Evolutionary conservation across 64 coral and sea anemone genomes (phyloP).

Genomic region (Orbicella faveolata): DNA sequence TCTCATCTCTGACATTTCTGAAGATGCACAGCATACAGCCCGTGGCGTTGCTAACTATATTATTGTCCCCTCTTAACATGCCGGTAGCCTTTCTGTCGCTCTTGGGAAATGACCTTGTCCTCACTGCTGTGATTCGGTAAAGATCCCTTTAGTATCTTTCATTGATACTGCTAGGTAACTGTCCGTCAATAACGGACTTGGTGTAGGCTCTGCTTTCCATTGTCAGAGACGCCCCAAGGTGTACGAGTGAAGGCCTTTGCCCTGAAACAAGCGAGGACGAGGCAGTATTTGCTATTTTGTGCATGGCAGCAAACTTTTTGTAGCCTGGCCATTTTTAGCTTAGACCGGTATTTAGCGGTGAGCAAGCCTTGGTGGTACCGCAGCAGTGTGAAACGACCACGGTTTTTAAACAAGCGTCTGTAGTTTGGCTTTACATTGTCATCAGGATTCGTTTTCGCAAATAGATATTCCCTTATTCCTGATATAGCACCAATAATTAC

Average conservation of each 20-base stretch:
- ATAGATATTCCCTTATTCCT: too few relatives aligned
- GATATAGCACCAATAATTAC: background rate
- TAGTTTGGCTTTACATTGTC: background rate
- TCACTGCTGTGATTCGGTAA: background rate
- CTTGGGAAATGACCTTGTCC: background rate
- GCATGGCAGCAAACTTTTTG: background rate
- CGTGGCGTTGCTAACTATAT: background rate
- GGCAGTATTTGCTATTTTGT: background rate
- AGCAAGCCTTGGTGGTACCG: background rate
- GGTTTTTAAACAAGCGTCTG: too few relatives aligned
- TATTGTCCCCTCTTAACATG: background rate
- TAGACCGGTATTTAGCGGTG: background rate
- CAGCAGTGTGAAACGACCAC: background rate
- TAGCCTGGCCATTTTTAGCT: background rate
- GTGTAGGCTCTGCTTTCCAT: background rate
- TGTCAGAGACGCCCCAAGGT: background rate
- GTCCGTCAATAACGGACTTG: background rate
- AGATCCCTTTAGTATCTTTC: background rate
- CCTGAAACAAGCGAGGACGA: background rate
- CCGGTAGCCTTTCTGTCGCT: background rate
- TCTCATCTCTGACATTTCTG: background rate
- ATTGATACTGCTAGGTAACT: background rate
- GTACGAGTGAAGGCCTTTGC: background rate
- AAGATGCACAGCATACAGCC: background rate
- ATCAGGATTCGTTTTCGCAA: background rate